These are phyloP conservation scores for Kryptopterus vitreolus DNA, from an alignment of 2,797 vertebrate genomes.

Conservation along the genomic window DNA sequence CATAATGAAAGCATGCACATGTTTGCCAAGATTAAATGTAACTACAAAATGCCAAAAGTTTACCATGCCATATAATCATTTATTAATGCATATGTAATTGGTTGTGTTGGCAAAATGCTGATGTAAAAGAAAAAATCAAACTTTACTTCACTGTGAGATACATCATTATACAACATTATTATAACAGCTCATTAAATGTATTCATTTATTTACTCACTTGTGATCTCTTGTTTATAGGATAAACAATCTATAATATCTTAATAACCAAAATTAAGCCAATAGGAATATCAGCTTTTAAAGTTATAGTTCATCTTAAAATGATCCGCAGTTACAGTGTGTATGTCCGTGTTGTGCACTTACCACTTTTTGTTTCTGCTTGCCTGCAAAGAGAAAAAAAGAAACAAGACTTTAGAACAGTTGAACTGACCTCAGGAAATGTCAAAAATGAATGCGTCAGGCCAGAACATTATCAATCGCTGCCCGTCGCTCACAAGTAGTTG, in stretches of 20 bases:
- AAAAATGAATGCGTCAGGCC: slow-evolving; percentile 35
- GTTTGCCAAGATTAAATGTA: background rate
- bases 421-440: slow-evolving; percentile 25
- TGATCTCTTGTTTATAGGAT: background rate
- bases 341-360: slow-evolving; percentile 79
- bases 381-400: slow-evolving; percentile 83
- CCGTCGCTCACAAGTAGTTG: slow-evolving; percentile 54
- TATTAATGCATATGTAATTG: background rate
- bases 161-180: background rate
- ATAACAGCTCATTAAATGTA: background rate
- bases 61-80: background rate
- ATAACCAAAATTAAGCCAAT: background rate
- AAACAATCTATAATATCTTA: background rate
- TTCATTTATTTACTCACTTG: background rate
- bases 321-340: background rate
- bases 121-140: background rate
- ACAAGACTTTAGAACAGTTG: slow-evolving; percentile 66
- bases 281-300: background rate
- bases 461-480: slow-evolving; percentile 45
- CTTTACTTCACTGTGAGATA: background rate
- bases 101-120: background rate
- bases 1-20: background rate
- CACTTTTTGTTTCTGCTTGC: slow-evolving; percentile 99
- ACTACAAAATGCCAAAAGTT: background rate
- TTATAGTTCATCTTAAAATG: background rate